phyloP scores from a whole-genome alignment of 2,797 vertebrate genomes.

The Kryptolebias ocellatus region DNA sequence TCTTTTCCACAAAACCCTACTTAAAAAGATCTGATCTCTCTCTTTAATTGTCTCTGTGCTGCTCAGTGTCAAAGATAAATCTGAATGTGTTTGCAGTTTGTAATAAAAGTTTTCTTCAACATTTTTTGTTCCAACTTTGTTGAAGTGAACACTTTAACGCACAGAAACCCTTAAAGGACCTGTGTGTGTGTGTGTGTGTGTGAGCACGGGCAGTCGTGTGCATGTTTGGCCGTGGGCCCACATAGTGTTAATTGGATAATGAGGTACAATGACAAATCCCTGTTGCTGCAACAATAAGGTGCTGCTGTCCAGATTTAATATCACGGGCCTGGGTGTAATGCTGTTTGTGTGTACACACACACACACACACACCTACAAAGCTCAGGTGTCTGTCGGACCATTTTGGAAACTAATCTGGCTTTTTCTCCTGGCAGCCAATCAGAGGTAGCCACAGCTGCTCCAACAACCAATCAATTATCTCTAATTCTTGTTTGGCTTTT shows the following conservation, averaged over 20 bases:
- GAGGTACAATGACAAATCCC: constrained; percentile 99
- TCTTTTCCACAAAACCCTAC: not conserved
- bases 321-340: constrained; percentile 84
- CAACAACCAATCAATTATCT: constrained; percentile 95
- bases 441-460: constrained; percentile 85
- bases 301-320: constrained; percentile 99
- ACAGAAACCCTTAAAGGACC: constrained; percentile 19
- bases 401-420: constrained; percentile 94
- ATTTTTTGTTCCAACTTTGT: constrained; percentile 62
- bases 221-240: constrained; percentile 69
- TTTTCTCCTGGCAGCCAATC: constrained; percentile 92
- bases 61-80: constrained; percentile 4
- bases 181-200: constrained; percentile 26
- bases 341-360: constrained; percentile 74
- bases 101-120: constrained; percentile 63
- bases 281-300: constrained; percentile 97
- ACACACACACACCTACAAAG: constrained; percentile 50
- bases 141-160: constrained; percentile 52
- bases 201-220: constrained; percentile 23
- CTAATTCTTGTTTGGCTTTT: constrained; percentile 86
- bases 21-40: not conserved
- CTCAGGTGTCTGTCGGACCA: constrained; percentile 88
- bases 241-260: constrained; percentile 97
- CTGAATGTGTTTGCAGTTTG: constrained; percentile 41
- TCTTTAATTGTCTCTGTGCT: not conserved